Percentiles rank a stretch among this genome's conserved stretches.
phyloP scores from a whole-genome alignment of 2,797 vertebrate species.

The Pipistrellus pygmaeus region DNA sequence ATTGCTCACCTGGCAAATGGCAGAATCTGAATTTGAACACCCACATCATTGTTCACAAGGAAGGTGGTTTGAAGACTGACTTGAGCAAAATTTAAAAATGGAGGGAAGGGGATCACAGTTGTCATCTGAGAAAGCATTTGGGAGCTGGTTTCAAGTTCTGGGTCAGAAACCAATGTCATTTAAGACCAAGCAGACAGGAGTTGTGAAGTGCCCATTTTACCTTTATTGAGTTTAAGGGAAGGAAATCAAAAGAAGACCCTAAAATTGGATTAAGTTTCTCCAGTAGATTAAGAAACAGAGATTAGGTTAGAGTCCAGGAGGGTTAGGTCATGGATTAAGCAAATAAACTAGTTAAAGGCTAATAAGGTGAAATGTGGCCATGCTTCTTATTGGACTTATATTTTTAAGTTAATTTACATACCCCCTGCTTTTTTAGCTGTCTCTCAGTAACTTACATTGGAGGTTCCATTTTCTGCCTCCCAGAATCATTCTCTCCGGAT shows the following conservation, averaged over 20 bases:
- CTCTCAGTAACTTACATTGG: background rate
- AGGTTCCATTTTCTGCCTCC: background rate
- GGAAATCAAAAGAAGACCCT: background rate
- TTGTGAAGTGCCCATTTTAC: background rate
- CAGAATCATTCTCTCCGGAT: conserved; percentile 23
- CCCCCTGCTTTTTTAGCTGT: background rate
- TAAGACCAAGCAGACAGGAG: background rate
- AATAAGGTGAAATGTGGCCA: background rate
- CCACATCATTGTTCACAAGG: background rate
- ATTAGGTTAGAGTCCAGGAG: background rate
- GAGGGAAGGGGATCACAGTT: background rate
- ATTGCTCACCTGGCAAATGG: background rate
- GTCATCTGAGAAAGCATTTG: background rate
- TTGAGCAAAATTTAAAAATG: background rate
- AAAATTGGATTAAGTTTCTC: background rate
- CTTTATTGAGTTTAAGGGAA: background rate
- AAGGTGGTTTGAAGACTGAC: background rate
- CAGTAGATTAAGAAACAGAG: background rate
- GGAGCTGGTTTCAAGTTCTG: background rate
- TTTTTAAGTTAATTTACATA: background rate
- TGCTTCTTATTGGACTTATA: background rate
- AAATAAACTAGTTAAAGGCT: background rate
- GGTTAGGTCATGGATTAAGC: background rate
- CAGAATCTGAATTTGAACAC: conserved; percentile 14
- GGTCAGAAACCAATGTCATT: background rate